phyloP scores from a whole-genome alignment of 2,113 vertebrate genomes.

The Ptilonorhynchus violaceus region DNA sequence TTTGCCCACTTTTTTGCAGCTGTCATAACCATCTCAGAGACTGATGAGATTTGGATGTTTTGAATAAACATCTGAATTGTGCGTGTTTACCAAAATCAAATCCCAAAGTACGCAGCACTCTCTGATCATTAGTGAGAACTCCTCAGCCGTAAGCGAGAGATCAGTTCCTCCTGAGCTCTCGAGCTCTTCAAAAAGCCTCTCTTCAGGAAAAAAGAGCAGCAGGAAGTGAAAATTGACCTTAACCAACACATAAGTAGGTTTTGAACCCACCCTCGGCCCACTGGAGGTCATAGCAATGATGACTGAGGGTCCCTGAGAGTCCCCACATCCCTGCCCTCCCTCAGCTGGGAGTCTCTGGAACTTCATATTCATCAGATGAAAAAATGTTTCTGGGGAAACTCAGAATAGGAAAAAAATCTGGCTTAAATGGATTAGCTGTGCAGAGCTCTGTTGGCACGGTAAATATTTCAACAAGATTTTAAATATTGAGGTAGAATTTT shows the following conservation, averaged over 20 bases:
- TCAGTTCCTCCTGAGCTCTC: background rate
- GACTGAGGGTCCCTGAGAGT: background rate
- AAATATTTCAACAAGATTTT: background rate
- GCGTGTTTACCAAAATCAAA: background rate
- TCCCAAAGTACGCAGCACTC: background rate
- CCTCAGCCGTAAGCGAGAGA: background rate
- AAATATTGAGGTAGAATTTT: background rate
- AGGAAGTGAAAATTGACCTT: background rate
- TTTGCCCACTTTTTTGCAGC: conserved; percentile 3
- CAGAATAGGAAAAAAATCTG: background rate
- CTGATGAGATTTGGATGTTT: background rate
- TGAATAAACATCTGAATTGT: conserved; percentile 20
- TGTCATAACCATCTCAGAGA: background rate
- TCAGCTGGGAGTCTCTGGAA: background rate
- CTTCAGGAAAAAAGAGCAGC: background rate
- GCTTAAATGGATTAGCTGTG: background rate
- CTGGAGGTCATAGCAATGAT: rapidly evolving
- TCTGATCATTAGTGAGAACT: conserved; percentile 11
- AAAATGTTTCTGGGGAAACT: background rate
- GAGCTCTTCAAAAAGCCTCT: background rate
- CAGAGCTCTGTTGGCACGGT: background rate
- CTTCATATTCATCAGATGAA: background rate
- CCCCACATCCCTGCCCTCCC: background rate
- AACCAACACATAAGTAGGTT: background rate
- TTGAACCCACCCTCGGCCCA: background rate